phyloP scores from a whole-genome alignment of 2,888 invertebrate genomes.

The Caenorhabditis zanzibari region DNA sequence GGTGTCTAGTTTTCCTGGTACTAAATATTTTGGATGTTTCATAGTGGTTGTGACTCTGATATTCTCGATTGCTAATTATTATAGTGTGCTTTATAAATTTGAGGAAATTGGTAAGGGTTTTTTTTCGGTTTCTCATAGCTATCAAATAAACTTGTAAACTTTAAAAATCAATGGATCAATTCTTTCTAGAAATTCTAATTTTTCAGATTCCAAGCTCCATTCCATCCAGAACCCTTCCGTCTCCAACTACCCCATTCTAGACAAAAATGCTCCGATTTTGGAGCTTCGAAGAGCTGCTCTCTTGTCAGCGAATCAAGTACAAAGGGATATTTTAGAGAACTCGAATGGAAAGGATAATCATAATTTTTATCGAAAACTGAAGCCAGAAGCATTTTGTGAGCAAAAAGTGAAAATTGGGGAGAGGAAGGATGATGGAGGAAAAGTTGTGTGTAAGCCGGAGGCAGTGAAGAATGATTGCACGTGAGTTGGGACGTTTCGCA shows the following conservation, averaged over 20 bases:
- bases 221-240: neutral
- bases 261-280: neutral
- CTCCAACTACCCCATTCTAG: neutral
- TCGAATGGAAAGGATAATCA: conserved; percentile 31
- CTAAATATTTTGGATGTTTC: conserved; percentile 3
- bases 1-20: conserved; percentile 2
- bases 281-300: conserved; percentile 42
- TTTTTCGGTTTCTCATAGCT: too few relatives aligned
- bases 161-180: too few relatives aligned
- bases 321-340: conserved; percentile 12
- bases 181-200: neutral
- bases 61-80: conserved; percentile 49
- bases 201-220: neutral
- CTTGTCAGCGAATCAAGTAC: conserved; percentile 9
- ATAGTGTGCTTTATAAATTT: neutral
- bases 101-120: conserved; percentile 16
- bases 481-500: conserved; percentile 20
- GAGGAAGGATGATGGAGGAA: conserved; percentile 62
- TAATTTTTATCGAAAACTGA: conserved; percentile 25
- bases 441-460: conserved; percentile 60
- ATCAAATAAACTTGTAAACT: neutral
- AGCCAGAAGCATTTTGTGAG: conserved; percentile 48
- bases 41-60: conserved; percentile 19
- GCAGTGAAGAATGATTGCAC: conserved; percentile 44
- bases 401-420: conserved; percentile 53